Evolutionary conservation across 2,888 invertebrate genomes (phyloP).

Genomic region (Cerastis rubricosa): DNA sequence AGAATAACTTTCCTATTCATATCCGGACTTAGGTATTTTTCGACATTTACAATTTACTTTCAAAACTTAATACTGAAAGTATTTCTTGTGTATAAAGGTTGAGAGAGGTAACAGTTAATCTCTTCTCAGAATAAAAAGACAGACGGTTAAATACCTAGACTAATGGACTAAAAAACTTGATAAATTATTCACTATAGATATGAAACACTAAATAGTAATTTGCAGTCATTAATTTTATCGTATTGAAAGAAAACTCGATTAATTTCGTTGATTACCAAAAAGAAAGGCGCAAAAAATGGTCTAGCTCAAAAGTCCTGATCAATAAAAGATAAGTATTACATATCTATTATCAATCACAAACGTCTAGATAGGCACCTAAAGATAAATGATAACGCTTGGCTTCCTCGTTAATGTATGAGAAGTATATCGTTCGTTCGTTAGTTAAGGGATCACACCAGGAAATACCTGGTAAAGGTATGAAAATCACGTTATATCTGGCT

Average conservation of each 20-base stretch:
- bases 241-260: constrained; percentile 34
- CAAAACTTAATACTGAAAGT: background rate
- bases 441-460: constrained; percentile 21
- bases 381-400: constrained; percentile 44
- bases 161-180: constrained; percentile 8
- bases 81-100: background rate
- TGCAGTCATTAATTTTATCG: constrained; percentile 29
- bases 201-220: constrained; percentile 23
- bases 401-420: constrained; percentile 18
- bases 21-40: background rate
- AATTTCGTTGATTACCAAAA: constrained; percentile 21
- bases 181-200: constrained; percentile 19
- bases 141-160: background rate
- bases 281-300: constrained; percentile 27
- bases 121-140: background rate
- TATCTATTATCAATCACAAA: constrained; percentile 51
- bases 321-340: constrained; percentile 15
- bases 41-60: background rate
- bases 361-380: constrained; percentile 41
- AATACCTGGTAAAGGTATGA: constrained; percentile 27
- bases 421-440: constrained; percentile 8
- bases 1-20: background rate
- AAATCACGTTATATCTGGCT: constrained; percentile 33
- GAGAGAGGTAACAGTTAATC: background rate
- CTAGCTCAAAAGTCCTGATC: constrained; percentile 26